These are phyloP conservation scores for Enchytraeus crypticus DNA, from an alignment of 2,888 invertebrate genomes.

Conservation along the genomic window DNA sequence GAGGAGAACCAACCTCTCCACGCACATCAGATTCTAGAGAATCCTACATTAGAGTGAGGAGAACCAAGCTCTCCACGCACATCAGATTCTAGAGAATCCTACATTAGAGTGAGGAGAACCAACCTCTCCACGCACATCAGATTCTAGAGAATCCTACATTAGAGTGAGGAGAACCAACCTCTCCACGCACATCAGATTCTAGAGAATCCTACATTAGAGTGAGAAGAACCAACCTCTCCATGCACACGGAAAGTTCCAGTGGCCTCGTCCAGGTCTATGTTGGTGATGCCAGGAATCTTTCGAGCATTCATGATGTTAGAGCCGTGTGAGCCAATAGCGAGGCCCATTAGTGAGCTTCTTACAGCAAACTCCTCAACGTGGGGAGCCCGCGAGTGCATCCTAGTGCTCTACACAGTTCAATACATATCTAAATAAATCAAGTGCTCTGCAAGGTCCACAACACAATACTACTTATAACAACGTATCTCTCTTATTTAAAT, in stretches of 20 bases:
- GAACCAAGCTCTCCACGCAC: no score
- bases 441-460: not conserved
- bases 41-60: no score
- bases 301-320: slow-evolving; percentile 91
- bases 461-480: not conserved
- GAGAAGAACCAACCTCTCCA: slow-evolving; percentile 62
- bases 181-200: no score
- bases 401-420: slow-evolving; percentile 57
- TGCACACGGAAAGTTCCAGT: slow-evolving; percentile 93
- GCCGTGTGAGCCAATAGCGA: slow-evolving; percentile 95
- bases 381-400: slow-evolving; percentile 50
- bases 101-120: no score
- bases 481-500: not conserved
- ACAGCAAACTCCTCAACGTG: slow-evolving; percentile 82
- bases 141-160: no score
- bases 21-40: no score
- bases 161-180: no score
- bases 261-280: slow-evolving; percentile 64
- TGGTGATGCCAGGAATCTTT: slow-evolving; percentile 84
- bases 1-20: no score
- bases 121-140: no score
- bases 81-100: no score
- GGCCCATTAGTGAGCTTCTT: slow-evolving; percentile 91
- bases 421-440: not conserved
- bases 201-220: no score